Evolutionary conservation across 2,113 vertebrate species (phyloP), one percentile per base, ranked within the genome.

Genomic region (Thymallus thymallus): DNA sequence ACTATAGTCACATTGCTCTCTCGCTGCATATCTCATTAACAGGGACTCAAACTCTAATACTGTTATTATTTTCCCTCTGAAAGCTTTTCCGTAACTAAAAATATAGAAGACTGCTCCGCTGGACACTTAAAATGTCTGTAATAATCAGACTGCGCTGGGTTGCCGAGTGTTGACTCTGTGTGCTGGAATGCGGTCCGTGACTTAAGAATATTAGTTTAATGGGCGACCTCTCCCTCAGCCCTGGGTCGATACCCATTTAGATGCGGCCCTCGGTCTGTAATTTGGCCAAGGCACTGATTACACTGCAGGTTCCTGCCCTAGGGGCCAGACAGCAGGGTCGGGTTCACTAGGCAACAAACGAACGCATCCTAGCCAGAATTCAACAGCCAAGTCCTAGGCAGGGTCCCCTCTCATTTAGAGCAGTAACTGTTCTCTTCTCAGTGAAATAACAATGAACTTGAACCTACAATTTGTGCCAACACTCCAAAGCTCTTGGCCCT

Each of bases 231-330:
- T 83, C 68, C 77, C 41, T 82, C 82, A 84, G 76, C 78, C 87
- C 69, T 41, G 41, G 46, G 35, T 68, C 88, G 76, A 91, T 88
- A 89, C 86, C 81, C 66, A 68, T 67, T 85, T 77, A 80, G 69
- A 68, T 35, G 55, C 77, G 77, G 80, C 66, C 73, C n/a, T 80
- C 72, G 77, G 87, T 76, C 83, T 91, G 85, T 92, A 90, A 91
- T 92, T 92, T 90, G 65, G 73, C 80, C 64, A 84, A 80, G 75
- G 71, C 82, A n/a, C 65, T 83, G 84, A 91, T 92, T 86, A 87
- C 76, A 72, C 72, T 71, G 32, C 75, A 80, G 73, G 71, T 82
- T 86, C 72, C 72, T 85, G 77, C 67, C 87, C 82, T 65, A 23
- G 9, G 72, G 86, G 77, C 4, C 35, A 29, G 68, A 30, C 26